These are phyloP conservation scores for Anas platyrhynchos DNA, from an alignment of 2,113 vertebrate genomes.

Conservation along the genomic window DNA sequence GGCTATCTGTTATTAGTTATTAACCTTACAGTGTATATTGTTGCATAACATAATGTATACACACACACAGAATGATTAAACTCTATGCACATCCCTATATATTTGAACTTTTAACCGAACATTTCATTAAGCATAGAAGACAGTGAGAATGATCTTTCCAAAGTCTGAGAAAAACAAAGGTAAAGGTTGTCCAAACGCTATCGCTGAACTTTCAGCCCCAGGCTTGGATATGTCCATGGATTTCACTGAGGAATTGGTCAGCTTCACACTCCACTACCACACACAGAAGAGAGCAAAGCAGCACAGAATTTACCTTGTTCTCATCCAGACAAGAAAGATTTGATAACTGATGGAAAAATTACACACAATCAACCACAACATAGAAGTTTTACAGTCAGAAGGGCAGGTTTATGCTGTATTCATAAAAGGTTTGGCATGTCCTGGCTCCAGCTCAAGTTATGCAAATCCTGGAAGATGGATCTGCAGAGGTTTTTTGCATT, in stretches of 20 bases:
- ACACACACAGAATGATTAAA: background rate
- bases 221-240: background rate
- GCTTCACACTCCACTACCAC: fast-evolving
- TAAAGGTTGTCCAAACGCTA: background rate
- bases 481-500: background rate
- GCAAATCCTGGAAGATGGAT: background rate
- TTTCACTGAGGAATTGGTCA: background rate
- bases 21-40: background rate
- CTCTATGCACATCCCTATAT: fast-evolving
- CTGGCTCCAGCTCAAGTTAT: background rate
- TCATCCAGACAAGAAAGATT: background rate
- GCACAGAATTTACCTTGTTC: background rate
- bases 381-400: background rate
- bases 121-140: background rate
- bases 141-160: background rate
- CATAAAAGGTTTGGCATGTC: background rate
- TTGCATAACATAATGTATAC: background rate
- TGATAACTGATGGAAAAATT: background rate
- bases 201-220: fast-evolving
- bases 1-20: background rate
- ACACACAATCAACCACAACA: background rate
- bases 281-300: fast-evolving
- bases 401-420: background rate
- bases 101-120: background rate
- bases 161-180: background rate